phyloP scores from a whole-genome alignment of 1,140 invertebrate genomes.

The Drosophila ogumai region DNA sequence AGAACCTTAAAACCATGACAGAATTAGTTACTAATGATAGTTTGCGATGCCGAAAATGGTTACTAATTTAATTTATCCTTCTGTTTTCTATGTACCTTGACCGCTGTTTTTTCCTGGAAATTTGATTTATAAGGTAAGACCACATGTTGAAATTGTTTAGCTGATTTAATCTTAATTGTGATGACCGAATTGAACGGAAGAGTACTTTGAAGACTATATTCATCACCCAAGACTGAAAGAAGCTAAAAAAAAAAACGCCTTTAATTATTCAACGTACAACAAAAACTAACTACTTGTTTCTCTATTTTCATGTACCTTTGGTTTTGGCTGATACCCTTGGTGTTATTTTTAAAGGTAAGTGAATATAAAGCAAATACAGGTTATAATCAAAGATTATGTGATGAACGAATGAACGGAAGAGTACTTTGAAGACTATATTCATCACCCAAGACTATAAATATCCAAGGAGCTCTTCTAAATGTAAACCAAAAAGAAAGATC shows the following conservation, averaged over 20 bases:
- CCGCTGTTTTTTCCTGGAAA: not conserved
- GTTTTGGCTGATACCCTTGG: not conserved
- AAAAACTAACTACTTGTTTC: slow-evolving; percentile 8
- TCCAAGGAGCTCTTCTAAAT: not conserved
- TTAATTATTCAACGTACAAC: not conserved
- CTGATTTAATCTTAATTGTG: slow-evolving; percentile 17
- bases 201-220: slow-evolving; percentile 84
- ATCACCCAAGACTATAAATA: slow-evolving; percentile 76
- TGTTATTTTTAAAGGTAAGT: slow-evolving; percentile 33
- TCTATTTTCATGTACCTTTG: slow-evolving; percentile 24
- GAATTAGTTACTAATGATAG: not conserved
- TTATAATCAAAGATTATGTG: slow-evolving; percentile 17
- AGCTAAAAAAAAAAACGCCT: not conserved
- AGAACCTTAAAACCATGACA: not conserved
- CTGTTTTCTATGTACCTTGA: slow-evolving; percentile 7
- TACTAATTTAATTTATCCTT: not conserved
- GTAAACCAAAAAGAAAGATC: not conserved
- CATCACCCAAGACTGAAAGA: slow-evolving; percentile 79
- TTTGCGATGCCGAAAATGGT: not conserved
- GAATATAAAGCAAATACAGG: not conserved
- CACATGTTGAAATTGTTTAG: not conserved
- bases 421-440: slow-evolving; percentile 84
- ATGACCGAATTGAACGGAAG: slow-evolving; percentile 74
- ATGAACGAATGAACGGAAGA: slow-evolving; percentile 75
- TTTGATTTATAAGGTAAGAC: slow-evolving; percentile 4